These are phyloP conservation scores for Clusia tigrina DNA, from an alignment of 2,888 invertebrate genomes.

Conservation along the genomic window DNA sequence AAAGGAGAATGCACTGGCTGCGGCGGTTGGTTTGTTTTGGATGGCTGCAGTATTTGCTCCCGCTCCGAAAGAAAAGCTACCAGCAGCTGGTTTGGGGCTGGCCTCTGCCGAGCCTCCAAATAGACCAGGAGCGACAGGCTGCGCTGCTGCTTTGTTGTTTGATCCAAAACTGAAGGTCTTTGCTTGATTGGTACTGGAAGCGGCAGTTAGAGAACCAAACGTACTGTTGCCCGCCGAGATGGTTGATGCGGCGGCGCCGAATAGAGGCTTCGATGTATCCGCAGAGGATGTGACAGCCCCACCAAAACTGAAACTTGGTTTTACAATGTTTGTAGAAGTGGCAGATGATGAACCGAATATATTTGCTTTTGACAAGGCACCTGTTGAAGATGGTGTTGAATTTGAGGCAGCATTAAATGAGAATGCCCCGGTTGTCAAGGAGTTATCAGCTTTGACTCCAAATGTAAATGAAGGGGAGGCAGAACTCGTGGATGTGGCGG, in stretches of 20 bases:
- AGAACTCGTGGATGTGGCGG: background rate
- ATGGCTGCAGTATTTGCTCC: too few relatives aligned
- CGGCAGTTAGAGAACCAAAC: conserved; percentile 31
- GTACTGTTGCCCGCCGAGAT: background rate
- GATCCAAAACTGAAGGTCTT: too few relatives aligned
- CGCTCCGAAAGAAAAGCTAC: too few relatives aligned
- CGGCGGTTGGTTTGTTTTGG: too few relatives aligned
- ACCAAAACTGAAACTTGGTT: conserved; percentile 41
- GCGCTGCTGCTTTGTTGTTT: too few relatives aligned
- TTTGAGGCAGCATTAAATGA: conserved; percentile 11
- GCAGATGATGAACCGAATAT: background rate
- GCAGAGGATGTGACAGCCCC: conserved; percentile 18
- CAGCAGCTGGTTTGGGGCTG: too few relatives aligned
- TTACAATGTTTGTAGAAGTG: conserved; percentile 28
- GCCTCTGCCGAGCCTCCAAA: too few relatives aligned
- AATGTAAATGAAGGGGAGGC: background rate
- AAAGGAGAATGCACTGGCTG: too few relatives aligned
- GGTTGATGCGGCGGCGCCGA: conserved; percentile 6
- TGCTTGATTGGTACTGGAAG: conserved; percentile 25
- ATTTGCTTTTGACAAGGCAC: background rate
- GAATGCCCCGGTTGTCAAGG: conserved; percentile 23
- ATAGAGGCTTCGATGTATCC: conserved; percentile 16
- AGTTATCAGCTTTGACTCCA: background rate
- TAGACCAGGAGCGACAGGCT: too few relatives aligned
- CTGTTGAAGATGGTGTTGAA: conserved; percentile 4